phyloP scores from a whole-genome alignment of 2,113 vertebrate genomes.

The Phalacrocorax brasilianus region DNA sequence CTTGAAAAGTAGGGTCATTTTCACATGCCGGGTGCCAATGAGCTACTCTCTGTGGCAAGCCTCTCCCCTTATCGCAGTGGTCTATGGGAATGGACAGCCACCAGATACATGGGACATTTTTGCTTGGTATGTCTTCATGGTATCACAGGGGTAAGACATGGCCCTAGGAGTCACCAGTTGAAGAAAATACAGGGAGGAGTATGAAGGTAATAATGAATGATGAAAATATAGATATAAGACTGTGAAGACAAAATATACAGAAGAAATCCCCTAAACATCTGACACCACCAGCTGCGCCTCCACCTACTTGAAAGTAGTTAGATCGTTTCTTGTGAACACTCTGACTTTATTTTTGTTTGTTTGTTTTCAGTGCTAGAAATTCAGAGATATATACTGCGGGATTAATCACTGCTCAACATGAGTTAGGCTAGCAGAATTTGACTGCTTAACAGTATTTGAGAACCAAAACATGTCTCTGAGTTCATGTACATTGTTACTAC shows the following conservation, averaged over 20 bases:
- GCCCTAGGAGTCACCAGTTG: neutral
- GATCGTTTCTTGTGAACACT: neutral
- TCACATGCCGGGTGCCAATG: neutral
- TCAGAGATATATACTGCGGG: neutral
- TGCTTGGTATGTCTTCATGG: neutral
- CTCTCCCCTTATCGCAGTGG: neutral
- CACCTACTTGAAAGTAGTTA: neutral
- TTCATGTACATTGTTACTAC: neutral
- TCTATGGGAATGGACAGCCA: neutral
- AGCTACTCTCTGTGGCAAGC: neutral
- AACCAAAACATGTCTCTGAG: neutral
- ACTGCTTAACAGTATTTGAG: neutral
- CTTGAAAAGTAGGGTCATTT: neutral
- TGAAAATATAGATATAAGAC: neutral
- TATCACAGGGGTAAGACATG: neutral
- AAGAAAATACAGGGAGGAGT: neutral
- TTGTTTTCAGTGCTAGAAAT: constrained; percentile 11
- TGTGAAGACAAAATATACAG: neutral
- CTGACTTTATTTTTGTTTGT: constrained; percentile 9
- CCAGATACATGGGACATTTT: neutral
- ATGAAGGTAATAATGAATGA: neutral
- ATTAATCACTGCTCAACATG: neutral
- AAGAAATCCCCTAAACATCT: constrained; percentile 32
- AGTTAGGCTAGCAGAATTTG: neutral
- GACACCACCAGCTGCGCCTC: neutral